A percentile compares a stretch with the other conserved stretches of the same genome.
phyloP scores from a whole-genome alignment of 2,888 invertebrate genomes.

The Lumbricus terrestris region DNA sequence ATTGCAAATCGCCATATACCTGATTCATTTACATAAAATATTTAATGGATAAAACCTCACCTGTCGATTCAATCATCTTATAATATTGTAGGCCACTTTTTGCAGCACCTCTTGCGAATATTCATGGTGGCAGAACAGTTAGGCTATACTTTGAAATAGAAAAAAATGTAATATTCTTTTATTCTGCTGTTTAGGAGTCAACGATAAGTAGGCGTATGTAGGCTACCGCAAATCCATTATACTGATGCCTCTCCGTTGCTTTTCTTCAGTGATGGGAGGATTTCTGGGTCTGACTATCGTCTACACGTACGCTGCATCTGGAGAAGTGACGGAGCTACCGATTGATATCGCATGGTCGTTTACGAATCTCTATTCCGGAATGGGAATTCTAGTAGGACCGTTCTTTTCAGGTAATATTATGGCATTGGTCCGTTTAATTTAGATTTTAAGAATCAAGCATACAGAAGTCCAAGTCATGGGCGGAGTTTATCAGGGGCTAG shows the following conservation, averaged over 20 bases:
- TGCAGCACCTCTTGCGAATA: neutral
- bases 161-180: neutral
- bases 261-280: conserved; percentile 42
- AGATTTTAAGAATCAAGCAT: neutral
- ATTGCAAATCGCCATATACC: too few relatives aligned
- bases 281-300: conserved; percentile 45
- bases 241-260: neutral
- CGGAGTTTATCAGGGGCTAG: too few relatives aligned
- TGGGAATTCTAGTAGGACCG: conserved; percentile 44
- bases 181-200: neutral
- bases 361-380: conserved; percentile 45
- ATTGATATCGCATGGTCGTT: conserved; percentile 45
- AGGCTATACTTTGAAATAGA: too few relatives aligned
- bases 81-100: neutral
- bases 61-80: neutral
- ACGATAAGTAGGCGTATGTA: too few relatives aligned
- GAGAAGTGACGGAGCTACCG: conserved; percentile 43
- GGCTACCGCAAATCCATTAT: neutral
- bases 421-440: conserved; percentile 5
- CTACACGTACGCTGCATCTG: conserved; percentile 45
- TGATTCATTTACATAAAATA: too few relatives aligned
- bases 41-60: neutral
- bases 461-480: neutral
- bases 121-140: too few relatives aligned
- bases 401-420: conserved; percentile 44